These are phyloP conservation scores for Schizothorax lantsangensis DNA, from an alignment of 2,797 vertebrate genomes.

Conservation along the genomic window DNA sequence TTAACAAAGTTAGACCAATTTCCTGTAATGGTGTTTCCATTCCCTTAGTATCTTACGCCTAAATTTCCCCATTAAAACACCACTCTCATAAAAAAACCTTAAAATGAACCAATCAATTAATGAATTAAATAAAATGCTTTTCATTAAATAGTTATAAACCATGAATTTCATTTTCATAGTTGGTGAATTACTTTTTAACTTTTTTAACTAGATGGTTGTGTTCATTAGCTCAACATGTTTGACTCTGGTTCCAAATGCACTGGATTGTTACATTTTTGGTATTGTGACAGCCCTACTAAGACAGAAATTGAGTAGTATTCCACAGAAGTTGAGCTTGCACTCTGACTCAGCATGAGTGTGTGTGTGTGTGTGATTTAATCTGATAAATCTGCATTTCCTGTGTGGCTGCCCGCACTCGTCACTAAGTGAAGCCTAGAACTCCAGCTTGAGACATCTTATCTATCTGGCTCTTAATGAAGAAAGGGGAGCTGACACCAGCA, in stretches of 20 bases:
- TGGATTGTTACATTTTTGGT: neutral
- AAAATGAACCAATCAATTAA: neutral
- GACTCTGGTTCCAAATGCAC: neutral
- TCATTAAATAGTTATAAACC: neutral
- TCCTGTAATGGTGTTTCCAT: no score
- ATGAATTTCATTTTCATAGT: no score
- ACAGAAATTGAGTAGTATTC: neutral
- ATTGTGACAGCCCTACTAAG: neutral
- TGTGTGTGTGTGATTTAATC: conserved; percentile 5
- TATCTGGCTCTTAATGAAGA: conserved; percentile 52
- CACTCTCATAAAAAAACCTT: no score
- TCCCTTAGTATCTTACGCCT: no score
- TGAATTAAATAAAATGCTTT: no score
- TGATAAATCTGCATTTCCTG: conserved; percentile 26
- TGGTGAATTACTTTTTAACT: neutral
- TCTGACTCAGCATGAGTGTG: neutral
- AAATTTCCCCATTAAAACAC: no score
- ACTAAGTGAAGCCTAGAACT: conserved; percentile 39
- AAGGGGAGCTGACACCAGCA: conserved; percentile 70
- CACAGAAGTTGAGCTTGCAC: neutral
- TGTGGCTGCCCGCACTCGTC: conserved; percentile 23
- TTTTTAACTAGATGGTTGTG: neutral
- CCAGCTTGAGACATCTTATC: conserved; percentile 48
- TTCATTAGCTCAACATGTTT: neutral
- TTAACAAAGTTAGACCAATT: no score